phyloP scores from a whole-genome alignment of 2,888 invertebrate species.

The Epirrita christyi region DNA sequence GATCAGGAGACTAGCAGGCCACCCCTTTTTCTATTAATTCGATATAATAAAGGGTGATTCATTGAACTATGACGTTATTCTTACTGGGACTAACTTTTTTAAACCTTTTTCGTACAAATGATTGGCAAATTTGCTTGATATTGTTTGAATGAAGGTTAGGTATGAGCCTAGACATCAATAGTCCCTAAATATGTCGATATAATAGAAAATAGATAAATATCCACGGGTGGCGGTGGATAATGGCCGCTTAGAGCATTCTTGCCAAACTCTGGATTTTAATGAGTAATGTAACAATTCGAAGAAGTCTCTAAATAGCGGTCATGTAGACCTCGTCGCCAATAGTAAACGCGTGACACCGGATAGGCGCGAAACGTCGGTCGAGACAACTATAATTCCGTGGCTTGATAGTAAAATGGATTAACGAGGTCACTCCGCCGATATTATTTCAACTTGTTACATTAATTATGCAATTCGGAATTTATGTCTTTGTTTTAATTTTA shows the following conservation, averaged over 20 bases:
- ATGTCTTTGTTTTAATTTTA: constrained; percentile 26
- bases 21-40: constrained; percentile 4
- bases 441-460: constrained; percentile 6
- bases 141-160: background rate
- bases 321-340: constrained; percentile 12
- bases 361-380: background rate
- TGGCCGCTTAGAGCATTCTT: constrained; percentile 4
- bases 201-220: constrained; percentile 5
- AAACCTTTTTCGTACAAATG: background rate
- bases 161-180: background rate
- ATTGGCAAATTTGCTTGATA: background rate
- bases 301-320: background rate
- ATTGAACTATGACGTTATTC: too few species aligned
- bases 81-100: background rate
- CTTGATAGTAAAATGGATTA: background rate
- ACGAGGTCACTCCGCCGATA: background rate
- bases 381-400: background rate
- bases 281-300: constrained; percentile 8
- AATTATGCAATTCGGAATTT: background rate
- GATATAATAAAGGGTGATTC: background rate
- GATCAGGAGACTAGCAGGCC: background rate
- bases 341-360: background rate
- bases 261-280: constrained; percentile 1
- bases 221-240: constrained; percentile 9
- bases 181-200: background rate